These are phyloP conservation scores for Contarinia nasturtii DNA, from an alignment of 1,140 invertebrate genomes.

Conservation along the genomic window DNA sequence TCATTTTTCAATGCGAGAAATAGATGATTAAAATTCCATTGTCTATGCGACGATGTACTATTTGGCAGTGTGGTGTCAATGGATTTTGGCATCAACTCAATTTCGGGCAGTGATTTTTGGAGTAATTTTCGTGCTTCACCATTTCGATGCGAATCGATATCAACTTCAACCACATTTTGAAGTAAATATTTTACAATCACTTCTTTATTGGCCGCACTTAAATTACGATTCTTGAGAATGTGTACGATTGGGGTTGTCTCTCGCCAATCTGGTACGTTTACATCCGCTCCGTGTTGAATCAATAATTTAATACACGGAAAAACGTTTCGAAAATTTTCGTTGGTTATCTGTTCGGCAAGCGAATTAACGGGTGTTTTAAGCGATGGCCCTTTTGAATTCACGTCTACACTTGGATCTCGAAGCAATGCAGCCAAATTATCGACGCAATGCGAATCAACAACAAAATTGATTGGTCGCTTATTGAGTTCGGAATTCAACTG, in stretches of 20 bases:
- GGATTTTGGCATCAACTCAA: constrained; percentile 28
- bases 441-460: too few relatives aligned
- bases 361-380: constrained; percentile 38
- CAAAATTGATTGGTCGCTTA: too few relatives aligned
- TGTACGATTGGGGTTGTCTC: constrained; percentile 39
- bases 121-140: constrained; percentile 31
- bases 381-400: constrained; percentile 28
- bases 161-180: constrained; percentile 21
- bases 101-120: constrained; percentile 37
- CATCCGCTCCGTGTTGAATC: constrained; percentile 34
- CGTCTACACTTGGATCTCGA: constrained; percentile 23
- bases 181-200: constrained; percentile 28
- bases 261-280: constrained; percentile 38
- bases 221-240: constrained; percentile 35
- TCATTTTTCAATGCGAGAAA: constrained; percentile 31
- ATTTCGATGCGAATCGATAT: constrained; percentile 36
- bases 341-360: constrained; percentile 34
- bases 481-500: too few relatives aligned
- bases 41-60: constrained; percentile 6
- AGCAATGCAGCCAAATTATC: too few relatives aligned
- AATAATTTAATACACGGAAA: constrained; percentile 29
- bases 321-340: constrained; percentile 24
- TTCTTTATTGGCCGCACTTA: constrained; percentile 20
- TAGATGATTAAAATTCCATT: constrained; percentile 27
- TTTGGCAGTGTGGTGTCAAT: not conserved